phyloP scores from a whole-genome alignment of 2,113 vertebrate species.

The Rhadina sibilatrix region DNA sequence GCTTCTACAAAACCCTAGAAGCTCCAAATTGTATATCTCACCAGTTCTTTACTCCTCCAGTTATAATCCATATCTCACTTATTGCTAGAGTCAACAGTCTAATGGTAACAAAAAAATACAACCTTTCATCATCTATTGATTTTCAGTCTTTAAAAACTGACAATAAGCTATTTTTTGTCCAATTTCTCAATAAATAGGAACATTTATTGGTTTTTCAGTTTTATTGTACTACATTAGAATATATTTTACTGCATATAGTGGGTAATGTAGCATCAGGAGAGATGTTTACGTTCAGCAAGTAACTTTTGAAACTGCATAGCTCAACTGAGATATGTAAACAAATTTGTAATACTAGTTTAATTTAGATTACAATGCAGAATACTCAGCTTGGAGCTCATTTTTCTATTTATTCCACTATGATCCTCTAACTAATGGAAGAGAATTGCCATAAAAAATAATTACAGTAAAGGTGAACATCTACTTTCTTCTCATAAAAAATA shows the following conservation, averaged over 20 bases:
- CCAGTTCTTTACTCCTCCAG: constrained; percentile 34
- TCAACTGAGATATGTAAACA: constrained; percentile 47
- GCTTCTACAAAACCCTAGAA: constrained; percentile 51
- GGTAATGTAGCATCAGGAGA: constrained; percentile 30
- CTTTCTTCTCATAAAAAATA: constrained; percentile 25
- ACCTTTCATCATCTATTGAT: constrained; percentile 73
- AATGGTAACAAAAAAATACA: constrained; percentile 72
- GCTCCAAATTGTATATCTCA: constrained; percentile 29
- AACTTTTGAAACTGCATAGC: constrained; percentile 47
- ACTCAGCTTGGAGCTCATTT: constrained; percentile 43
- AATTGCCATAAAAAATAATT: constrained; percentile 39
- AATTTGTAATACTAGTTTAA: constrained; percentile 62
- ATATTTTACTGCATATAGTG: constrained; percentile 16
- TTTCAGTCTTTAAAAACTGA: constrained; percentile 74
- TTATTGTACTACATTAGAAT: constrained; percentile 55
- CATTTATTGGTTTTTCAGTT: constrained; percentile 69
- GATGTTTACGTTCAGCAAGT: constrained; percentile 27
- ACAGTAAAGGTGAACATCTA: constrained; percentile 21
- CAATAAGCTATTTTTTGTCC: constrained; percentile 72
- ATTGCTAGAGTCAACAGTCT: constrained; percentile 75
- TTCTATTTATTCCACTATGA: constrained; percentile 41
- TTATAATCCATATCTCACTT: constrained; percentile 66
- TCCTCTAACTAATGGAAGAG: constrained; percentile 32
- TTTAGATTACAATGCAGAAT: constrained; percentile 55
- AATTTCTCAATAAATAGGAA: constrained; percentile 64